Base-by-base conservation (phyloP, 2,888 invertebrate genomes). In the Rhabditoides inermis region DNA sequence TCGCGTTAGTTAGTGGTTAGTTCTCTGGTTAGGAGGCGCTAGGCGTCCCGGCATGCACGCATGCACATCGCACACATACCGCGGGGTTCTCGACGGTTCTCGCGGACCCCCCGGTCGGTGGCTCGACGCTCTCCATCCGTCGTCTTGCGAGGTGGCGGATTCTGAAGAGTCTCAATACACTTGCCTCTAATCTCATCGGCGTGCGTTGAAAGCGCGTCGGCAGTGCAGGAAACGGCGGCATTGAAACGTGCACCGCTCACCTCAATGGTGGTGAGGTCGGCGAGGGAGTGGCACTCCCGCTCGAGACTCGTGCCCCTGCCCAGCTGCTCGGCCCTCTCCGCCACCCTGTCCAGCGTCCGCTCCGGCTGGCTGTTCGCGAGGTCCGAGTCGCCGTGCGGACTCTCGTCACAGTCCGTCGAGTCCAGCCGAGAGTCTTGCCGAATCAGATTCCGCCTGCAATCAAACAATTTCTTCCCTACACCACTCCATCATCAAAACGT, bases 241-340 rank as follows among this genome's bases (percentile, higher is more conserved):
- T n/a, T n/a, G n/a, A n/a, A n/a, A n/a, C n/a, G n/a, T n/a, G n/a
- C n/a, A n/a, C n/a, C n/a, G n/a, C n/a, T n/a, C n/a, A n/a, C n/a
- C n/a, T n/a, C n/a, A n/a, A n/a, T n/a, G n/a, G 66, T 60, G 4
- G 62, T 59, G 27, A 71, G 52, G 55, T 71, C 69, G 12, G 68
- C 68, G 41, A 71, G 46, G 2, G 71, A 71, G 41, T 68, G 69
- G 50, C 70, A 71, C 47, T 71, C 71, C 25, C 70, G 47, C 32
- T 68, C 70, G 55, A 69, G n/a, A n/a, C n/a, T n/a, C n/a, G n/a
- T n/a, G n/a, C n/a, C n/a, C n/a, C n/a, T n/a, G n/a, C n/a, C n/a
- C n/a, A n/a, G n/a, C n/a, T n/a, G n/a, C n/a, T n/a, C n/a, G n/a
- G n/a, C n/a, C n/a, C n/a, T n/a, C n/a, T n/a, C n/a, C n/a, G n/a